Percentiles rank a stretch among this genome's conserved stretches.
phyloP scores from a whole-genome alignment of 2,888 invertebrate genomes.

The Gymnoscelis rufifasciata region DNA sequence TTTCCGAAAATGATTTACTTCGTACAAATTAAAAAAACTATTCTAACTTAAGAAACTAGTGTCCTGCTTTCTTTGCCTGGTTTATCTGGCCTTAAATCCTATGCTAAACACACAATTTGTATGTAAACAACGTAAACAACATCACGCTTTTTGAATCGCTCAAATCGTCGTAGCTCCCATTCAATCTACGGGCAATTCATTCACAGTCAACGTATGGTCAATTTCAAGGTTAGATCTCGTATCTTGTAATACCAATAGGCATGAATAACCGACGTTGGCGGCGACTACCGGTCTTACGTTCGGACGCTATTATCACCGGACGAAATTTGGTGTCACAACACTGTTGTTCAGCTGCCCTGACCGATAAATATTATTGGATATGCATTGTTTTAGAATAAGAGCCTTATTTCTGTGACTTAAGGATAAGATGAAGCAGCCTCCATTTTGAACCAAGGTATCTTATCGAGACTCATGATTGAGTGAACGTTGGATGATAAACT shows the following conservation, averaged over 20 bases:
- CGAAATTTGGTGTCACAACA: constrained; percentile 53
- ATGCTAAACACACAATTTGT: constrained; percentile 20
- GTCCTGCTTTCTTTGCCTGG: no score
- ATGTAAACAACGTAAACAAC: constrained; percentile 29
- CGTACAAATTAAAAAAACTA: no score
- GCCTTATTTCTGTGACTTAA: constrained; percentile 3
- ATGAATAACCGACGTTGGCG: constrained; percentile 43
- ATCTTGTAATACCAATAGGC: constrained; percentile 39
- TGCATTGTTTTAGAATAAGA: constrained; percentile 11
- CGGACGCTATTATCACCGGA: constrained; percentile 51
- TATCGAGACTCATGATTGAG: constrained; percentile 33
- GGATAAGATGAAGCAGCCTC: constrained; percentile 30
- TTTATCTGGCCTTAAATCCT: constrained; percentile 1
- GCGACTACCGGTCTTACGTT: constrained; percentile 68
- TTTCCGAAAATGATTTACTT: no score
- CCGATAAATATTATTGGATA: constrained; percentile 35
- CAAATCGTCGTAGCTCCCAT: constrained; percentile 46
- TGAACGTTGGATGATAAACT: constrained; percentile 37
- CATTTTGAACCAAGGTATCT: constrained; percentile 29
- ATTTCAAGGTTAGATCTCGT: constrained; percentile 51
- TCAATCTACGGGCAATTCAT: constrained; percentile 52
- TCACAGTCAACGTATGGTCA: constrained; percentile 49
- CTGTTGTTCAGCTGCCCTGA: constrained; percentile 40
- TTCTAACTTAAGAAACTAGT: no score
- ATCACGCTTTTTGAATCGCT: constrained; percentile 41